phyloP scores from a whole-genome alignment of 2,113 vertebrate genomes.

The Pedetes capensis region DNA sequence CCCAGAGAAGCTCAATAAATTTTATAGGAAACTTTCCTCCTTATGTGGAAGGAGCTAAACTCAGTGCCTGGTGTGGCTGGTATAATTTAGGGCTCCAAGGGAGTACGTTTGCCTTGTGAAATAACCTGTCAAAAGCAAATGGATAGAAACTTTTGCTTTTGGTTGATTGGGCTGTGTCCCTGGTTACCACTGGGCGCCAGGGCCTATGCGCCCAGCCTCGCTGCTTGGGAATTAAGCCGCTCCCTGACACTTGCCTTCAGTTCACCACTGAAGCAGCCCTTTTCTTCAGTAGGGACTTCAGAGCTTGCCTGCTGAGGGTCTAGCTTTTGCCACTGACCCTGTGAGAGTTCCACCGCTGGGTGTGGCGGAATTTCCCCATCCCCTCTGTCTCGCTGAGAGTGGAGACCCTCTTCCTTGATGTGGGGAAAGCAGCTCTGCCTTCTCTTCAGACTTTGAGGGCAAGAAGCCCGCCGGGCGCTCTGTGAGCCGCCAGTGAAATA shows the following conservation, averaged over 20 bases:
- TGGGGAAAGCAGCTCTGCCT: constrained; percentile 62
- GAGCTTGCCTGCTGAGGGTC: background rate
- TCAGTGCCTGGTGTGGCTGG: constrained; percentile 54
- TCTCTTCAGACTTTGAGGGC: constrained; percentile 55
- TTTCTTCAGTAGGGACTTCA: background rate
- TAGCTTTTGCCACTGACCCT: background rate
- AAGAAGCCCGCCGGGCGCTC: background rate
- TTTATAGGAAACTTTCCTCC: constrained; percentile 70
- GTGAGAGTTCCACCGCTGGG: background rate
- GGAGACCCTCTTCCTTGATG: background rate
- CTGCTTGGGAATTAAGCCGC: constrained; percentile 30
- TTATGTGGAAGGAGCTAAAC: constrained; percentile 65
- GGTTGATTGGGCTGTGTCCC: background rate
- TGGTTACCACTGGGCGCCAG: background rate
- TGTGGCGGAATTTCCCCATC: background rate
- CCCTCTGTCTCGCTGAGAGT: background rate
- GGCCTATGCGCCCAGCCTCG: constrained; percentile 19
- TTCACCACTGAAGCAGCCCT: background rate
- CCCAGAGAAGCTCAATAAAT: constrained; percentile 67
- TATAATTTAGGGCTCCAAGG: constrained; percentile 58
- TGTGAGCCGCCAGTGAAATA: constrained; percentile 68
- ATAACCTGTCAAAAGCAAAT: constrained; percentile 27
- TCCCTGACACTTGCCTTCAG: background rate
- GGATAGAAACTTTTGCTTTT: constrained; percentile 39
- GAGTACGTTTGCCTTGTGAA: constrained; percentile 39